Conservation (phyloP, 2,113 vertebrate genomes). For the Silurus glanis region DNA sequence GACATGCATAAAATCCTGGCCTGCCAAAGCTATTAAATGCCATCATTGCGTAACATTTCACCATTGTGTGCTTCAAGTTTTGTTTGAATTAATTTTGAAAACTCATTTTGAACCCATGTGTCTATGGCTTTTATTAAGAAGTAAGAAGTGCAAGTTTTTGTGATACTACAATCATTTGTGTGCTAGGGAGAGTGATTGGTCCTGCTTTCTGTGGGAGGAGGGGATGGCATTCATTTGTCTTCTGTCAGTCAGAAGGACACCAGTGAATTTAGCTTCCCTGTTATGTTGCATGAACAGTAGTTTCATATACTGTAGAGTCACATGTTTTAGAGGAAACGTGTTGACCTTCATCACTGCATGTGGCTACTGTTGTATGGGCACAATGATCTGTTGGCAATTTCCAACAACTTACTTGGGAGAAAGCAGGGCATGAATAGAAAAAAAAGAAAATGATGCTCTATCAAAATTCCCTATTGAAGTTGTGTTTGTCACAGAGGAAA, state of each 20-base stretch:
- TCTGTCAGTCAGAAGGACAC: neutral
- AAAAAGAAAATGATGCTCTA: neutral
- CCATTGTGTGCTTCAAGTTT: neutral
- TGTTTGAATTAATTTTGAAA: neutral
- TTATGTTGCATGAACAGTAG: neutral
- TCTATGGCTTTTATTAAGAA: neutral
- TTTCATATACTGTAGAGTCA: neutral
- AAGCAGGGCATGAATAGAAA: neutral
- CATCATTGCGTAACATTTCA: neutral
- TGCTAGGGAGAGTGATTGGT: neutral
- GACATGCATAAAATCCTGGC: neutral
- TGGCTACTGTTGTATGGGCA: neutral
- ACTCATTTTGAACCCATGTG: neutral
- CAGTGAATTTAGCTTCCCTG: neutral
- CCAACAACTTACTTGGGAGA: neutral
- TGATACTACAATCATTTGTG: neutral
- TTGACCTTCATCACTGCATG: neutral
- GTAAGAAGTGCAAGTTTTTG: neutral
- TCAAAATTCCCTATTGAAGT: neutral
- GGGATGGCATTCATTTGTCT: neutral
- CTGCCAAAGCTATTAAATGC: neutral
- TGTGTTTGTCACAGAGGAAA: neutral
- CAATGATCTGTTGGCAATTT: neutral
- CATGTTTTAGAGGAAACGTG: neutral
- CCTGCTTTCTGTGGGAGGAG: neutral